These are phyloP conservation scores for Hirtodrosophila histrioides DNA, from an alignment of 2,888 invertebrate genomes.

Conservation along the genomic window DNA sequence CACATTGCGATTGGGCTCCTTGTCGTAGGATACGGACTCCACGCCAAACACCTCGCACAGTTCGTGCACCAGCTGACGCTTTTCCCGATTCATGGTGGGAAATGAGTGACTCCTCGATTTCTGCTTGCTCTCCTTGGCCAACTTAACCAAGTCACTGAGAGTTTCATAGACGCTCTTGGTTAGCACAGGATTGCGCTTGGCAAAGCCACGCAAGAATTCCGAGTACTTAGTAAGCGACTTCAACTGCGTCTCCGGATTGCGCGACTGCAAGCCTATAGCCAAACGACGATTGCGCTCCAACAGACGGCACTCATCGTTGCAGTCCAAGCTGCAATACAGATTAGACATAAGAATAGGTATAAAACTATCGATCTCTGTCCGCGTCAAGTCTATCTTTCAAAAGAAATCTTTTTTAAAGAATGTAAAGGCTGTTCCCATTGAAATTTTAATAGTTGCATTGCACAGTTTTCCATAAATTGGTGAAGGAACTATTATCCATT, in stretches of 20 bases:
- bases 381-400: too few relatives aligned
- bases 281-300: conserved; percentile 94
- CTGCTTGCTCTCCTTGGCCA: conserved; percentile 94
- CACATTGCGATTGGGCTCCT: conserved; percentile 97
- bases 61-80: conserved; percentile 96
- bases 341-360: not conserved
- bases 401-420: too few relatives aligned
- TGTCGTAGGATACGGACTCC: conserved; percentile 96
- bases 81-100: conserved; percentile 96
- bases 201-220: conserved; percentile 93
- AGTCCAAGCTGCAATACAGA: conserved; percentile 88
- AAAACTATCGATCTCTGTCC: too few relatives aligned
- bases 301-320: conserved; percentile 95
- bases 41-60: conserved; percentile 97
- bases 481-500: too few relatives aligned
- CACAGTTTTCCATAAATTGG: too few relatives aligned
- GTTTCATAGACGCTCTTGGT: conserved; percentile 93
- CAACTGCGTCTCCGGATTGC: conserved; percentile 91
- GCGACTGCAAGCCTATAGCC: conserved; percentile 95
- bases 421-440: too few relatives aligned
- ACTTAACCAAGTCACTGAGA: conserved; percentile 92
- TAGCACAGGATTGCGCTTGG: conserved; percentile 91
- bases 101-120: conserved; percentile 94
- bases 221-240: conserved; percentile 94
- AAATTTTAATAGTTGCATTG: too few relatives aligned